Conservation (phyloP, 2,797 vertebrate species). For the Coccyzus lansbergi region DNA sequence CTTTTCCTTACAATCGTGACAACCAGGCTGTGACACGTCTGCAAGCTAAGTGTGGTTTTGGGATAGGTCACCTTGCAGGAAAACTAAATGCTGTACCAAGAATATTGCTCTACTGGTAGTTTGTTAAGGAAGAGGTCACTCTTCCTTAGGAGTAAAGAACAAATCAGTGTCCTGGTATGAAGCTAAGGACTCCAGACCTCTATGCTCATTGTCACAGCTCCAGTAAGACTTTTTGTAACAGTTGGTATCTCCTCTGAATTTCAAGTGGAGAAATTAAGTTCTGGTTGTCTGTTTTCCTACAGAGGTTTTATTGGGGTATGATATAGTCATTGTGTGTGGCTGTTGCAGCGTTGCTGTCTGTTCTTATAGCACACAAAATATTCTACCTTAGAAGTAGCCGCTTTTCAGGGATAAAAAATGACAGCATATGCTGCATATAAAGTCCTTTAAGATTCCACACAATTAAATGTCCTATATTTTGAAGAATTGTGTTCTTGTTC, state of each 20-base stretch:
- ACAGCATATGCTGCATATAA: conserved; percentile 7
- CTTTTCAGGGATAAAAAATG: background rate
- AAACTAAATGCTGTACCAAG: background rate
- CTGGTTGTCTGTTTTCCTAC: conserved; percentile 39
- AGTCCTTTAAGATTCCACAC: conserved; percentile 31
- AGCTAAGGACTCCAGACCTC: conserved; percentile 25
- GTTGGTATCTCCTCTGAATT: conserved; percentile 9
- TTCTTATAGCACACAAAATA: conserved; percentile 23
- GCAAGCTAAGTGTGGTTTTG: background rate
- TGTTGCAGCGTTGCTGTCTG: background rate
- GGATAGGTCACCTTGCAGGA: background rate
- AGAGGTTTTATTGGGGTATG: conserved; percentile 31
- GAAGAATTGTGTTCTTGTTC: conserved; percentile 33
- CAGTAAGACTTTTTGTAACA: conserved; percentile 5
- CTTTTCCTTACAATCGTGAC: background rate
- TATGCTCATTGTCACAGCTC: background rate
- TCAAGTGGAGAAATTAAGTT: conserved; percentile 47
- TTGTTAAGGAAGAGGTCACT: background rate
- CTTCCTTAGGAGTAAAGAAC: background rate
- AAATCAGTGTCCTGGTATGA: background rate
- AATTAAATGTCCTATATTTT: conserved; percentile 18
- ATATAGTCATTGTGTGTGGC: conserved; percentile 39
- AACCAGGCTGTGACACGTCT: background rate
- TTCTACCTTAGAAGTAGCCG: conserved; percentile 49
- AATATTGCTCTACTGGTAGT: accelerated